Conservation (phyloP, 2,797 vertebrate genomes). For the Hydrocynus forskahlii region DNA sequence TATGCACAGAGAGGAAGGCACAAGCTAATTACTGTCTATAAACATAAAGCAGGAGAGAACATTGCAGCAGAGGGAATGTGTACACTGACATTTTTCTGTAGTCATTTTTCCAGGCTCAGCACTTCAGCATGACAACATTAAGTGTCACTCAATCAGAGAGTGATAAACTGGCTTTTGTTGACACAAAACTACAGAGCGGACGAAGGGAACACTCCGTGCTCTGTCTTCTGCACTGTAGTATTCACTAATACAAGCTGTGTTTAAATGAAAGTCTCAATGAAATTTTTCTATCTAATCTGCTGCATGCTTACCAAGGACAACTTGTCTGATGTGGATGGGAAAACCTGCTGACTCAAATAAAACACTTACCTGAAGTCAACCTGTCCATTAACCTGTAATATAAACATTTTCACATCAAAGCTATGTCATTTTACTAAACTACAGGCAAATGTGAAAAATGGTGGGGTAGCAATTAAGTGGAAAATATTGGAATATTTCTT, state of each 20-base stretch:
- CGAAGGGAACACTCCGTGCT: background rate
- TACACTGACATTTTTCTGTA: background rate
- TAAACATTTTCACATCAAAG: no score
- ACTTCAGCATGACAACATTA: constrained; percentile 31
- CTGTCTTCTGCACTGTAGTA: background rate
- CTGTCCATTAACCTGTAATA: no score
- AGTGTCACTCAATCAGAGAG: constrained; percentile 33
- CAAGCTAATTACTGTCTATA: constrained; percentile 11
- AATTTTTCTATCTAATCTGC: no score
- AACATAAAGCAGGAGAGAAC: background rate
- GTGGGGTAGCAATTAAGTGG: no score
- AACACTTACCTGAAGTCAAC: no score
- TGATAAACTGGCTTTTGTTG: constrained; percentile 35
- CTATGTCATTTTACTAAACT: no score
- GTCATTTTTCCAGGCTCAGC: constrained; percentile 31
- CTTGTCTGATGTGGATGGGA: no score
- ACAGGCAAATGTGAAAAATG: no score
- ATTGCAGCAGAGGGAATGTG: background rate
- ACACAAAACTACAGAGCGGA: background rate
- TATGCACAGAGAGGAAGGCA: constrained; percentile 42
- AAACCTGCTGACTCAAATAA: no score
- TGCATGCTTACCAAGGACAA: no score
- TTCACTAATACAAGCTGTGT: background rate
- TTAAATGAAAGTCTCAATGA: no score
- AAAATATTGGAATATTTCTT: no score